phyloP scores from a whole-genome alignment of 2,888 invertebrate species.

The Balanococcus diminutus region DNA sequence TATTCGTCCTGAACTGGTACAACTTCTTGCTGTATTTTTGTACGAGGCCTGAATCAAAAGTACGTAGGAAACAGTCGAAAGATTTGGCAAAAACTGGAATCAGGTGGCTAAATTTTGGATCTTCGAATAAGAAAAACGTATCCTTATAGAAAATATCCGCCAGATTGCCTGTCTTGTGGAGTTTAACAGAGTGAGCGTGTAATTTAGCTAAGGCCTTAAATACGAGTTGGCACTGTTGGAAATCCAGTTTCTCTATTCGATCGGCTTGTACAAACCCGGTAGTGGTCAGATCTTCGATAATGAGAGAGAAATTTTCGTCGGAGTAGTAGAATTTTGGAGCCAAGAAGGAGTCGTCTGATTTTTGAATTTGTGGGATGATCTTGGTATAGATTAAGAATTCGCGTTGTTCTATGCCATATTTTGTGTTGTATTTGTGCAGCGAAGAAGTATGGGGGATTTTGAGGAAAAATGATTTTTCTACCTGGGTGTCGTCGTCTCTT shows the following conservation, averaged over 20 bases:
- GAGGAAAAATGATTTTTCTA: background rate
- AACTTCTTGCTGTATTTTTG: background rate
- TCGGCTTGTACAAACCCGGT: background rate
- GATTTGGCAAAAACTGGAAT: background rate
- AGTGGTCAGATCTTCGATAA: background rate
- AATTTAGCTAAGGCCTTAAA: background rate
- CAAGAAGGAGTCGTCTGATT: background rate
- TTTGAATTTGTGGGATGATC: background rate
- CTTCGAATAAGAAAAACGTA: background rate
- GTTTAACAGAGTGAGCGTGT: background rate
- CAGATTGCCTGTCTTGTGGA: background rate
- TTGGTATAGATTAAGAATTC: background rate
- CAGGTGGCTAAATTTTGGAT: background rate
- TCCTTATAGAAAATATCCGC: background rate
- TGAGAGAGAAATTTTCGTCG: background rate
- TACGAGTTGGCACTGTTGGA: background rate
- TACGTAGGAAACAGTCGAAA: background rate
- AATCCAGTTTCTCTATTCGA: background rate
- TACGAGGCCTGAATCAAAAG: background rate
- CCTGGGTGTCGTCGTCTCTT: background rate
- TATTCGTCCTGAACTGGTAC: background rate
- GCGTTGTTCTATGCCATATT: background rate
- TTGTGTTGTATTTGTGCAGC: background rate
- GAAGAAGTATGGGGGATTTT: background rate
- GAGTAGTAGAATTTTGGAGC: background rate